Percentiles rank a stretch among this genome's conserved stretches.
phyloP scores from a whole-genome alignment of 2,113 vertebrate genomes.

The Madoqua kirkii region DNA sequence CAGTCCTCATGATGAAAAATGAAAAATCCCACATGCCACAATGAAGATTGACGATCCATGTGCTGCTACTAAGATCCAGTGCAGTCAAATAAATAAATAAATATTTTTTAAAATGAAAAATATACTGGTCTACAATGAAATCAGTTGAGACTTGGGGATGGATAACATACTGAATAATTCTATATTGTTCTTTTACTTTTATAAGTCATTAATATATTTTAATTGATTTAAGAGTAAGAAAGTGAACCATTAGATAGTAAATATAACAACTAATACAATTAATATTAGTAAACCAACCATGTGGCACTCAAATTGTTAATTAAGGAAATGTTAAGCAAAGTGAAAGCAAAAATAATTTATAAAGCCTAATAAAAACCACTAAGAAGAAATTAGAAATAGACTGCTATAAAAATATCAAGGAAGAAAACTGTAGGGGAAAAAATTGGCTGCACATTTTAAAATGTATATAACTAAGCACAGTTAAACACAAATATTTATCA shows the following conservation, averaged over 20 bases:
- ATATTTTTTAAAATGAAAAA: neutral
- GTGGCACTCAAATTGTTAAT: neutral
- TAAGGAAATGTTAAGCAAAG: neutral
- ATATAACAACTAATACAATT: neutral
- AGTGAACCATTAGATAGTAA: neutral
- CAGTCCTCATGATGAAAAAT: neutral
- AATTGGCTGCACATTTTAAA: neutral
- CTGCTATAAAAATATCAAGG: neutral
- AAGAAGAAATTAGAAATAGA: neutral
- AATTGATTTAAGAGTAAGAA: slow-evolving; percentile 29
- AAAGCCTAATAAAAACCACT: neutral
- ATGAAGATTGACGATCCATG: neutral
- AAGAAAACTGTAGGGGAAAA: neutral
- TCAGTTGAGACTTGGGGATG: neutral
- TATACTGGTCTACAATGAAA: neutral
- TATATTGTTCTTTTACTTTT: slow-evolving; percentile 7
- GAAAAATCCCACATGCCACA: neutral
- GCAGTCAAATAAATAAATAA: neutral
- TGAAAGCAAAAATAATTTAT: neutral
- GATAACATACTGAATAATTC: neutral
- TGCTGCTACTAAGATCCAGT: neutral
- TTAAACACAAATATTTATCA: neutral
- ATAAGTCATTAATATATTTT: neutral
- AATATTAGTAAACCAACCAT: neutral
- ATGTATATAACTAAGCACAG: neutral